phyloP scores from a whole-genome alignment of 2,113 vertebrate genomes.

The Bos javanicus region DNA sequence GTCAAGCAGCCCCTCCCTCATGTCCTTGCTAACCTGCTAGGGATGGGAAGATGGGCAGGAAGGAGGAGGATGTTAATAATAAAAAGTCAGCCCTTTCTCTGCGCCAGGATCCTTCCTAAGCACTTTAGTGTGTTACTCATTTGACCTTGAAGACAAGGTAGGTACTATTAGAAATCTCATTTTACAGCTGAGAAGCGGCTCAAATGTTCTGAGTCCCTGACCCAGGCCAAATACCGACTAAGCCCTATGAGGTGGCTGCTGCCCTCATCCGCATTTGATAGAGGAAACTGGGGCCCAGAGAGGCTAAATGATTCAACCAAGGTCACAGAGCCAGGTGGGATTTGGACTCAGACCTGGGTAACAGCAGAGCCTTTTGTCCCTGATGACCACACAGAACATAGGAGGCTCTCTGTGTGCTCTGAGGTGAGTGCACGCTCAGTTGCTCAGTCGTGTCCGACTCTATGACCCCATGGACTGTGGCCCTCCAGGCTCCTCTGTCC shows the following conservation, averaged over 20 bases:
- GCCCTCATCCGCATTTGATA: neutral
- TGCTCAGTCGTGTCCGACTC: neutral
- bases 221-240: neutral
- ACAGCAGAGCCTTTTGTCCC: neutral
- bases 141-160: neutral
- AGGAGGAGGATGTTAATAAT: neutral
- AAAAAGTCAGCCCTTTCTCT: neutral
- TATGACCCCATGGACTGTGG: neutral
- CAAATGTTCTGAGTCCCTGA: neutral
- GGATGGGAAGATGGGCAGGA: neutral
- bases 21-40: neutral
- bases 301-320: neutral
- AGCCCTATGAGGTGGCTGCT: neutral
- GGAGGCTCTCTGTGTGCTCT: neutral
- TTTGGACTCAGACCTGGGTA: neutral
- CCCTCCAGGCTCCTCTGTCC: neutral
- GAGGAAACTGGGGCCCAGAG: neutral
- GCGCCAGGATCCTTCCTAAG: neutral
- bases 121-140: neutral
- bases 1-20: neutral
- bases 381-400: neutral
- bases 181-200: neutral
- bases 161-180: neutral
- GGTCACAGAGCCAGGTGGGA: neutral
- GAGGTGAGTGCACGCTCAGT: neutral